Percentiles rank a stretch among this genome's conserved stretches.
Conservation (phyloP, 2,797 vertebrate species). For the Gephyroberyx darwinii region DNA sequence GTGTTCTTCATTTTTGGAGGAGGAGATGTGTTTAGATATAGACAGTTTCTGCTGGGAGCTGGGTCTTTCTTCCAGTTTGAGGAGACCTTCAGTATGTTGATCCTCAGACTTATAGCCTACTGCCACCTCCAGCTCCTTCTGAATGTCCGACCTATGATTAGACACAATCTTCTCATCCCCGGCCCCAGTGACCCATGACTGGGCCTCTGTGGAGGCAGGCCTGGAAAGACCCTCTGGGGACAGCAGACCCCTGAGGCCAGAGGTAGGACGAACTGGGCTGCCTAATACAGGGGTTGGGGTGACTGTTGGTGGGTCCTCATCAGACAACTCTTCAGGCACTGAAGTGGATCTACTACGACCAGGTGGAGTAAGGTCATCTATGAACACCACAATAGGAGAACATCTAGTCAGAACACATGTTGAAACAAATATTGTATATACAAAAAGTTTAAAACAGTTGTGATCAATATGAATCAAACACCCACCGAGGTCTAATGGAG, state of each 20-base stretch:
- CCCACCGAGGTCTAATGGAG: conserved; percentile 80
- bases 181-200: conserved; percentile 50
- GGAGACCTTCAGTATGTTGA: conserved; percentile 71
- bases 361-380: conserved; percentile 57
- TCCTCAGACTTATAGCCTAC: conserved; percentile 68
- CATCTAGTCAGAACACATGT: neutral
- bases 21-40: conserved; percentile 27
- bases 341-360: conserved; percentile 59
- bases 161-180: conserved; percentile 60
- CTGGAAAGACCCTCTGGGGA: conserved; percentile 63
- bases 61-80: conserved; percentile 68
- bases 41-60: conserved; percentile 48
- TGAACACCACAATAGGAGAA: conserved; percentile 18
- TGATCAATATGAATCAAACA: conserved; percentile 17
- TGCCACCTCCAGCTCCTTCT: conserved; percentile 81
- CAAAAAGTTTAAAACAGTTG: neutral
- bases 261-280: conserved; percentile 74
- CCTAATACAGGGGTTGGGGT: conserved; percentile 71
- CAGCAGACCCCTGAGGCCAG: conserved; percentile 58
- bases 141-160: conserved; percentile 80
- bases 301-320: conserved; percentile 73
- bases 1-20: conserved; percentile 38
- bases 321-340: conserved; percentile 65
- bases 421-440: neutral
- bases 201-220: conserved; percentile 55